phyloP scores from a whole-genome alignment of 30 jellyfish, hydroid and myxozoan species.

The Mastigias papua region DNA sequence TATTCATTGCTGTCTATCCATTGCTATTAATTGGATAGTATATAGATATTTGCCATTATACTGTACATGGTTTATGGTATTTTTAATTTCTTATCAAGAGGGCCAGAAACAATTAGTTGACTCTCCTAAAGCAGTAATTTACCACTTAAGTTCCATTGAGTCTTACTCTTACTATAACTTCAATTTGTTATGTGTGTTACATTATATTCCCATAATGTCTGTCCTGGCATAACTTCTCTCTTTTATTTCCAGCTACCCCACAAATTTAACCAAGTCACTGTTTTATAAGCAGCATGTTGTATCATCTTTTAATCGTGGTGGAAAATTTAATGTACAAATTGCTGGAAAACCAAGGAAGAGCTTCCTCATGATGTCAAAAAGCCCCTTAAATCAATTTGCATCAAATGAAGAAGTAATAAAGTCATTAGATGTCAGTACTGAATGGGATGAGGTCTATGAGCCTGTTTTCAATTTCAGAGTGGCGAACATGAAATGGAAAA shows the following conservation, averaged over 20 bases:
- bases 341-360: slow-evolving; percentile 70
- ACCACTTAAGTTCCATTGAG: too few species aligned
- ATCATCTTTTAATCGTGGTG: slow-evolving; percentile 38
- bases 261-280: slow-evolving; percentile 23
- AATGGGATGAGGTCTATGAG: slow-evolving; percentile 63
- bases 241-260: slow-evolving; percentile 23
- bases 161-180: too few species aligned
- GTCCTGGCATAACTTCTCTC: not conserved
- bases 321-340: slow-evolving; percentile 13
- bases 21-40: too few species aligned
- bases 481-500: not conserved
- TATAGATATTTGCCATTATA: too few species aligned
- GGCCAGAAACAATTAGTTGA: too few species aligned
- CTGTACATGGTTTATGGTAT: too few species aligned
- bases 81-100: too few species aligned
- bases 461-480: slow-evolving; percentile 52
- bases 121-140: too few species aligned
- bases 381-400: slow-evolving; percentile 47
- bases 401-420: slow-evolving; percentile 37
- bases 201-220: not conserved
- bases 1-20: too few species aligned
- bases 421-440: not conserved
- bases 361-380: slow-evolving; percentile 70
- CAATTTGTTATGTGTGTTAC: too few species aligned
- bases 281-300: slow-evolving; percentile 59